Evolutionary conservation across 1,140 invertebrate species (phyloP).

Genomic region (Melanaphis sacchari): DNA sequence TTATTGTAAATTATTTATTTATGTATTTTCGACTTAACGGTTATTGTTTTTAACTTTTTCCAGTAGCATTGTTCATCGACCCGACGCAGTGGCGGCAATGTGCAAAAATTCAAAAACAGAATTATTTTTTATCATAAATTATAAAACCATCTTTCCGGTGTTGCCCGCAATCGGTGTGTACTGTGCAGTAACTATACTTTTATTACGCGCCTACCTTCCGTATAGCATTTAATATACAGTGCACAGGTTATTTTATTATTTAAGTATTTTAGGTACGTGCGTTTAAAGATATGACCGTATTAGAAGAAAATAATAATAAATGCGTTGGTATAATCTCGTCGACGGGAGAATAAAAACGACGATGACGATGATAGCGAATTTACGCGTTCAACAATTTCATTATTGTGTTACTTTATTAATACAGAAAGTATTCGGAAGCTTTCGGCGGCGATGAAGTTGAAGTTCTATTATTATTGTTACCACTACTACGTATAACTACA

Average conservation of each 20-base stretch:
- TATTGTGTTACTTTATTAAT: neutral
- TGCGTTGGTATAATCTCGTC: neutral
- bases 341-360: neutral
- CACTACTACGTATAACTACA: neutral
- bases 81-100: too few species aligned
- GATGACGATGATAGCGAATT: neutral
- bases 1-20: neutral
- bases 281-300: neutral
- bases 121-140: too few species aligned
- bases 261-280: neutral
- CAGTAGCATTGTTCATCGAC: neutral
- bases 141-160: neutral
- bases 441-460: neutral
- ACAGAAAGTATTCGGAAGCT: neutral
- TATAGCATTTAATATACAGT: neutral
- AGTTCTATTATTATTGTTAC: neutral
- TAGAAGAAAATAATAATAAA: neutral
- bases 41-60: neutral
- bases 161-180: neutral
- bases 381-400: neutral
- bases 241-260: neutral
- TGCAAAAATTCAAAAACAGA: neutral
- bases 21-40: neutral
- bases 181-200: neutral
- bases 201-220: neutral